Evolutionary conservation across 2,888 invertebrate species (phyloP).

Genomic region (Tanypteryx hageni): DNA sequence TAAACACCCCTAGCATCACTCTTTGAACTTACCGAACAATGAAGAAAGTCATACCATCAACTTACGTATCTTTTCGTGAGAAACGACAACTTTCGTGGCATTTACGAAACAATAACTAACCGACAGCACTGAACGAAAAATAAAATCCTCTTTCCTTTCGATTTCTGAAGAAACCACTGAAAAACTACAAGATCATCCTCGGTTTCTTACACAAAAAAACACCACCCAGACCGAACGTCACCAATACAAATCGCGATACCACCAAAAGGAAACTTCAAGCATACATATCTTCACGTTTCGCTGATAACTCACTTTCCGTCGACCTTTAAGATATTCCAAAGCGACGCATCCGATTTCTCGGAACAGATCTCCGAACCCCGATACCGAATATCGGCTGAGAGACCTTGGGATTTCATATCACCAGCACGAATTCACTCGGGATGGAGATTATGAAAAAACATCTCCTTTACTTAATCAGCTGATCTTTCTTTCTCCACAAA

Average conservation of each 20-base stretch:
- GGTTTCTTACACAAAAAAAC: not conserved
- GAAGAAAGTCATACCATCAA: too few species aligned
- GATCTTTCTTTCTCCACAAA: slow-evolving; percentile 12
- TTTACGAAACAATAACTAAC: not conserved
- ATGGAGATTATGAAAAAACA: not conserved
- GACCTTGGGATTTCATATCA: not conserved
- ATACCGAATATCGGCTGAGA: not conserved
- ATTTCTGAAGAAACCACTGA: not conserved
- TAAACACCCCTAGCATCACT: too few species aligned
- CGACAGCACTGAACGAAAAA: not conserved
- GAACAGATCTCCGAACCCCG: not conserved
- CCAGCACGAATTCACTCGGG: not conserved
- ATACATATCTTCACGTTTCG: not conserved
- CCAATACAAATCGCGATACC: not conserved
- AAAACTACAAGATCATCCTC: not conserved
- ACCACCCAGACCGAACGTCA: not conserved
- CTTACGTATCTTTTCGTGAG: too few species aligned
- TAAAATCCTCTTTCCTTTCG: not conserved
- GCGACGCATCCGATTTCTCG: not conserved
- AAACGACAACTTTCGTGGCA: too few species aligned
- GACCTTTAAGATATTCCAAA: not conserved
- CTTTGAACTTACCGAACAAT: too few species aligned
- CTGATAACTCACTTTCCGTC: not conserved
- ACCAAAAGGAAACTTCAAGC: not conserved
- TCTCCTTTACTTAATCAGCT: slow-evolving; percentile 23